Evolutionary conservation across 2,888 invertebrate genomes (phyloP).

Genomic region (Brachyptera risi): DNA sequence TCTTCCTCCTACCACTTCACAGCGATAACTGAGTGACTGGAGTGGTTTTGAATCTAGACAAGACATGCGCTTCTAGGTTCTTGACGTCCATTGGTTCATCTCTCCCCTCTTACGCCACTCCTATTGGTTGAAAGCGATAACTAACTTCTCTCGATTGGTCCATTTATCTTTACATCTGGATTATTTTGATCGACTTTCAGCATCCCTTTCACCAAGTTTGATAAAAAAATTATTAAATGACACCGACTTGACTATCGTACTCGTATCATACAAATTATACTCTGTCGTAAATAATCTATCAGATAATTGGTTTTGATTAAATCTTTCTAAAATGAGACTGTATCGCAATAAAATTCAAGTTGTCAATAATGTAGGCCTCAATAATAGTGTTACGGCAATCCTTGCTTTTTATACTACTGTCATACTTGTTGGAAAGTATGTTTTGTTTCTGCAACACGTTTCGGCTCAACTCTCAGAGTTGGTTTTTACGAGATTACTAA

Average conservation of each 20-base stretch:
- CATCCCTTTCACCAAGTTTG: neutral
- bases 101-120: neutral
- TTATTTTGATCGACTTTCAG: conserved; percentile 4
- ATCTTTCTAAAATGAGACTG: neutral
- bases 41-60: neutral
- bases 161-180: neutral
- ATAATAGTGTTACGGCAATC: too few relatives aligned
- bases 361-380: conserved; percentile 8
- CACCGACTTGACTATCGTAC: too few relatives aligned
- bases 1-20: neutral
- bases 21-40: neutral
- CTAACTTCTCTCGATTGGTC: neutral
- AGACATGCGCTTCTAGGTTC: conserved; percentile 4
- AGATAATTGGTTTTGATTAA: neutral
- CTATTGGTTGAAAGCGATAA: neutral
- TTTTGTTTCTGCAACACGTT: too few relatives aligned
- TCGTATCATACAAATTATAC: too few relatives aligned
- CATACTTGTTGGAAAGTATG: too few relatives aligned
- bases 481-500: too few relatives aligned
- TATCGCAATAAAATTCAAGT: neutral
- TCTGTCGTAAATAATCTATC: too few relatives aligned
- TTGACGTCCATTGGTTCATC: neutral
- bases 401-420: too few relatives aligned
- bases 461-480: too few relatives aligned
- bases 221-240: too few relatives aligned